Percentiles rank a stretch among this genome's conserved stretches.
phyloP scores from a whole-genome alignment of 2,113 vertebrate species.

The Aptenodytes forsteri region DNA sequence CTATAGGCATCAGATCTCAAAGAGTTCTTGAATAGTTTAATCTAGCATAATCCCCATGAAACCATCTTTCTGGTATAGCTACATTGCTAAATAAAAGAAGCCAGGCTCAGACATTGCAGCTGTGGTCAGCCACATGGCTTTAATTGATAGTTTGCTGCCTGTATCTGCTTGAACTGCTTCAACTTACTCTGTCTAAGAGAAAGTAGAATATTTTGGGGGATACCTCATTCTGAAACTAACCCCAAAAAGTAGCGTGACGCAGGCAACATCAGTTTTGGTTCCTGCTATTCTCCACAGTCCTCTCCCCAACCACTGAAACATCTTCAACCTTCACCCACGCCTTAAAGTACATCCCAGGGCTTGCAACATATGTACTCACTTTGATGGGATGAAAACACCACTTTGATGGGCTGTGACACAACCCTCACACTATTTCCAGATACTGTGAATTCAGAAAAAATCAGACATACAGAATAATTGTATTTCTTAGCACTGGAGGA shows the following conservation, averaged over 20 bases:
- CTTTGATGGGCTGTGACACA: neutral
- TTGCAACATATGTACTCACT: neutral
- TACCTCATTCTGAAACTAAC: neutral
- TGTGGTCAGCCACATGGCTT: neutral
- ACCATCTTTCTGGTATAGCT: neutral
- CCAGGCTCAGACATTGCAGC: neutral
- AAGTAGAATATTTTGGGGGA: neutral
- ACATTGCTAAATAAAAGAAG: neutral
- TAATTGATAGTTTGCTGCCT: neutral
- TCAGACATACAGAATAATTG: neutral
- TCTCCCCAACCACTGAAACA: neutral
- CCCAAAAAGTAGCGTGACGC: rapidly evolving
- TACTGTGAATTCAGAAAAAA: neutral
- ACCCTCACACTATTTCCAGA: neutral
- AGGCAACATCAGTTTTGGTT: neutral
- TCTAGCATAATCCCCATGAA: neutral
- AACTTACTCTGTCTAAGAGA: neutral
- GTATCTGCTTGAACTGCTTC: neutral
- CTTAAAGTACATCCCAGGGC: neutral
- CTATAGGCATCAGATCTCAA: neutral
- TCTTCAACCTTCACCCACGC: neutral
- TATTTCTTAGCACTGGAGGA: neutral
- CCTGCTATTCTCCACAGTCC: neutral
- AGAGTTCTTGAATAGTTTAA: neutral
- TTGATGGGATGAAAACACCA: neutral